Conservation (phyloP, 2,113 vertebrate species). For the Burhinus bistriatus region DNA sequence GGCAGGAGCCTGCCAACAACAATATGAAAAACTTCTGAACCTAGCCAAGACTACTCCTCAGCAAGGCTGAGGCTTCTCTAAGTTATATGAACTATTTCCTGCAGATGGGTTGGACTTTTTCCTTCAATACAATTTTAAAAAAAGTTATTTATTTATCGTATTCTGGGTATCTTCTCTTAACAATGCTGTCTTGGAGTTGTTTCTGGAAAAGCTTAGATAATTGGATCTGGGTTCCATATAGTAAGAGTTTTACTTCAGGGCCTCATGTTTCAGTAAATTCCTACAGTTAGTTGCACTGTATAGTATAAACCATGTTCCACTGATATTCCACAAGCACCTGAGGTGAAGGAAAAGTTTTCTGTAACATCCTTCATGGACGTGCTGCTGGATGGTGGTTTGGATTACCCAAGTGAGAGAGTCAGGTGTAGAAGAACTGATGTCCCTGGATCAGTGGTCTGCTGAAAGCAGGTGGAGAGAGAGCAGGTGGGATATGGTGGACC, state of each 20-base stretch:
- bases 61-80: conserved; percentile 38
- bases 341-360: not conserved
- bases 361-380: not conserved
- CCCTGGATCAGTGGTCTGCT: not conserved
- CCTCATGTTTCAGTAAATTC: not conserved
- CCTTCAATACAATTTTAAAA: not conserved
- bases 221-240: not conserved
- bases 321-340: not conserved
- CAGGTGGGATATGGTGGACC: not conserved
- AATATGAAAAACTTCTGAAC: conserved; percentile 27
- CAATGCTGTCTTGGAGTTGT: not conserved
- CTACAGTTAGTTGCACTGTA: not conserved
- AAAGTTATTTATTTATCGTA: conserved; percentile 15
- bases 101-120: not conserved
- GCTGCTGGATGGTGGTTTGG: not conserved
- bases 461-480: not conserved
- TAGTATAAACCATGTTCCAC: not conserved
- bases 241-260: not conserved
- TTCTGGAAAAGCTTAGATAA: not conserved
- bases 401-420: not conserved
- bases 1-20: not conserved
- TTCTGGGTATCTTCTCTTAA: not conserved
- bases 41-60: conserved; percentile 41
- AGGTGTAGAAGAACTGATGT: not conserved
- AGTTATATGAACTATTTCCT: conserved; percentile 40